These are phyloP conservation scores for Pammene aurita DNA, from an alignment of 2,888 invertebrate species.

Conservation along the genomic window DNA sequence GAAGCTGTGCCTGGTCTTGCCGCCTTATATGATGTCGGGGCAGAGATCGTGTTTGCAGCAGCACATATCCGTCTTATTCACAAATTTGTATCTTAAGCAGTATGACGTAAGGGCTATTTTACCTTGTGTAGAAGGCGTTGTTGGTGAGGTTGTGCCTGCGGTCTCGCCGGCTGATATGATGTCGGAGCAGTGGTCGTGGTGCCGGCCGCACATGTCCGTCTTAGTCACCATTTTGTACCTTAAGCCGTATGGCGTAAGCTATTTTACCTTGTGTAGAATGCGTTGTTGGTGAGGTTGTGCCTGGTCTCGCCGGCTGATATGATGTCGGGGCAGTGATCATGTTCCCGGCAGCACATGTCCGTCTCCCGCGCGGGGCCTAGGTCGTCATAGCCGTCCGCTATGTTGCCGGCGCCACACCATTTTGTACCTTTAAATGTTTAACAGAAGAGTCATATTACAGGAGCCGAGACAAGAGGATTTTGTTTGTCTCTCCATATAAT, in stretches of 20 bases:
- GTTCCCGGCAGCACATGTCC: constrained; percentile 89
- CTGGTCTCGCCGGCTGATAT: constrained; percentile 82
- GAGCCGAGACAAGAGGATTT: no score
- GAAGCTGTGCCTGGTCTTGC: no score
- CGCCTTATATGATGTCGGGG: no score
- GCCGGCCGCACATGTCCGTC: constrained; percentile 88
- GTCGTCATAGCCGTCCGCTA: constrained; percentile 85
- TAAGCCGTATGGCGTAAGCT: neutral
- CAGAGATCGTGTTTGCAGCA: no score
- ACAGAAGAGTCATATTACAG: neutral
- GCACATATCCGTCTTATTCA: constrained; percentile 77
- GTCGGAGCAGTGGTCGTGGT: constrained; percentile 88
- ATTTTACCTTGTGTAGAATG: constrained; percentile 83
- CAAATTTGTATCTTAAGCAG: no score
- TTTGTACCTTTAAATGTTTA: constrained; percentile 84
- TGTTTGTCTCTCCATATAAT: no score
- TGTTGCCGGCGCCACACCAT: constrained; percentile 90
- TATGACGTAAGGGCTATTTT: constrained; percentile 42
- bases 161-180: constrained; percentile 82
- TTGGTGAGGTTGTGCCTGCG: constrained; percentile 85
- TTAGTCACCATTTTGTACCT: constrained; percentile 44
- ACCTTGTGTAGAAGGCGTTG: constrained; percentile 84
- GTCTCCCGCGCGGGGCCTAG: constrained; percentile 84
- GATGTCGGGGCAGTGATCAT: constrained; percentile 87
- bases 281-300: constrained; percentile 84